These are phyloP conservation scores for Perodicticus potto DNA, from an alignment of 2,797 vertebrate genomes.

Conservation along the genomic window DNA sequence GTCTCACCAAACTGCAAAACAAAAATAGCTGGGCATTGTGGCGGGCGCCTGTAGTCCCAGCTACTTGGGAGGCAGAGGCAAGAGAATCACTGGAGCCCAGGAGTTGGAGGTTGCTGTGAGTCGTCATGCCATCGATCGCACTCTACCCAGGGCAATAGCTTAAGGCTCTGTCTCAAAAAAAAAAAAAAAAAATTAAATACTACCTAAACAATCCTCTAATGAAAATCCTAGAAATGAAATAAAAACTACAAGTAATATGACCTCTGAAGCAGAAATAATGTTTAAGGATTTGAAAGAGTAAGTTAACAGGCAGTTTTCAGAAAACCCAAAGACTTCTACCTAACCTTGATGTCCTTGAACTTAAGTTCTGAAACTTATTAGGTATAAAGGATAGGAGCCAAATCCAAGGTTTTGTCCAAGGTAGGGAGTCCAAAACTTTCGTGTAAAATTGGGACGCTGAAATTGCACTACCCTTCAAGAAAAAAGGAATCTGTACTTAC, in stretches of 20 bases:
- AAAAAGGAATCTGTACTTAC: background rate
- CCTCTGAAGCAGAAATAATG: slow-evolving; percentile 40
- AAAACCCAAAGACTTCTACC: background rate
- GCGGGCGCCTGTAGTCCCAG: too few relatives aligned
- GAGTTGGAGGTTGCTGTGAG: too few relatives aligned
- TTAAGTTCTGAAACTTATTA: background rate
- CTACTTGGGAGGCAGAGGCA: too few relatives aligned
- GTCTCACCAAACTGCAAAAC: too few relatives aligned
- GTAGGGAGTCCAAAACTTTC: background rate
- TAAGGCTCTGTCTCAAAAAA: too few relatives aligned
- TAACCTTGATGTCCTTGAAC: background rate
- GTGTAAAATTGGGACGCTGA: background rate
- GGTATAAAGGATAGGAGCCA: background rate
- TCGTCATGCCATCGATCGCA: too few relatives aligned
- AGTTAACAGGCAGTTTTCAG: background rate
- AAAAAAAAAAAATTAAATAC: background rate
- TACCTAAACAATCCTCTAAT: background rate
- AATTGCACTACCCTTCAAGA: background rate
- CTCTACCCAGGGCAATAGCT: too few relatives aligned
- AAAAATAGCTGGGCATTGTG: too few relatives aligned
- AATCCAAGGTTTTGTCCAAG: background rate
- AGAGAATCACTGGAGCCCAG: too few relatives aligned
- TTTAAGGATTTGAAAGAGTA: background rate
- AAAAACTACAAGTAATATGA: slow-evolving; percentile 10
- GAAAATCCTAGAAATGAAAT: slow-evolving; percentile 8